Evolutionary conservation across 92 coral and sea anemone genomes (phyloP).

Genomic region (Parazoanthus swiftii): DNA sequence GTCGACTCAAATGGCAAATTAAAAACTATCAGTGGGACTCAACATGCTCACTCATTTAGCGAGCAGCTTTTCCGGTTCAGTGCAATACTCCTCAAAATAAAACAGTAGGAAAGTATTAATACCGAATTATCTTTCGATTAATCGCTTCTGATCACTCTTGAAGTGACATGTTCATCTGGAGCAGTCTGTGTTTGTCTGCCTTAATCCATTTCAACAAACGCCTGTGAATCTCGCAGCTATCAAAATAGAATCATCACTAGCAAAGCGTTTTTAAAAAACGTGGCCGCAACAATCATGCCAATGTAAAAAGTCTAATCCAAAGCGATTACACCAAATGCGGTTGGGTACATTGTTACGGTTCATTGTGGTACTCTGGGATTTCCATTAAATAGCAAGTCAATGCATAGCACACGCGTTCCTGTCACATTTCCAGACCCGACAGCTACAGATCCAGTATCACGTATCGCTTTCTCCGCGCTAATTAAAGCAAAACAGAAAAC

Average conservation of each 20-base stretch:
- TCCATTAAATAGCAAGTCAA: conserved; percentile 20
- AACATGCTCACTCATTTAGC: conserved; percentile 36
- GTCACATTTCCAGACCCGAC: conserved; percentile 24
- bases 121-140: conserved; percentile 50
- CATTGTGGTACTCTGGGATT: conserved; percentile 10
- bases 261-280: conserved; percentile 31
- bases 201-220: conserved; percentile 44
- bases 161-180: conserved; percentile 31
- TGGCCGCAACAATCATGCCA: not conserved
- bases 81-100: conserved; percentile 20
- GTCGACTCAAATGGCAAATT: conserved; percentile 35
- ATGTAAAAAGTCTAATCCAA: not conserved
- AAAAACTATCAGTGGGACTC: conserved; percentile 30
- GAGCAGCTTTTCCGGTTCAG: conserved; percentile 29
- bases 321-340: not conserved
- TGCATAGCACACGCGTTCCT: conserved; percentile 32
- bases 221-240: conserved; percentile 42
- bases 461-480: conserved; percentile 35
- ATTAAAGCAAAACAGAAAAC: conserved; percentile 35
- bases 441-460: conserved; percentile 16
- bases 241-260: conserved; percentile 17
- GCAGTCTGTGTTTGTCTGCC: conserved; percentile 26
- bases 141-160: conserved; percentile 36
- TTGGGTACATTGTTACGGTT: not conserved
- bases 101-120: conserved; percentile 47